Percentiles rank a stretch among this genome's conserved stretches.
These are phyloP conservation scores for Hirundichthys speculiger DNA, from an alignment of 2,113 vertebrate genomes.

Conservation along the genomic window DNA sequence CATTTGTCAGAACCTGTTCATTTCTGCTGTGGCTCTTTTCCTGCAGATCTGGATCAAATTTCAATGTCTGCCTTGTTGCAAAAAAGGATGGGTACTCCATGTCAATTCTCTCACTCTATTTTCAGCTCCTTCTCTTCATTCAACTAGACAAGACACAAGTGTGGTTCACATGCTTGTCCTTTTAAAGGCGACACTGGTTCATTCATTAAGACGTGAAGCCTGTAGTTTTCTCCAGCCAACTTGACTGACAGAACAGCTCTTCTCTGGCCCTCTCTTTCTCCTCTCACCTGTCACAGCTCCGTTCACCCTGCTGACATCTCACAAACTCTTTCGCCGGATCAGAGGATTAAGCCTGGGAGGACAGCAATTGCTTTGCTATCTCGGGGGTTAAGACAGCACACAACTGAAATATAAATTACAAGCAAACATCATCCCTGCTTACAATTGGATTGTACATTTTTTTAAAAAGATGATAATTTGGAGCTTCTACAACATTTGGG, in stretches of 20 bases:
- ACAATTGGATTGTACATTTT: conserved; percentile 28
- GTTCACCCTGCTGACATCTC: conserved; percentile 60
- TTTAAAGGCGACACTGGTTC: conserved; percentile 55
- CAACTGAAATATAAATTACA: conserved; percentile 34
- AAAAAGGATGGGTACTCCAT: conserved; percentile 1
- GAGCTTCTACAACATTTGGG: no score
- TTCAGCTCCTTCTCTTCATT: conserved; percentile 31
- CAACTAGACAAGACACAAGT: conserved; percentile 28
- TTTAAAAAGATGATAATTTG: no score
- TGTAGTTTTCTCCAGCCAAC: conserved; percentile 43
- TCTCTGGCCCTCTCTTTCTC: conserved; percentile 38
- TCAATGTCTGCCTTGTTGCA: conserved; percentile 9
- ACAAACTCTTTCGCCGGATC: conserved; percentile 60
- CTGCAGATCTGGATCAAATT: conserved; percentile 10
- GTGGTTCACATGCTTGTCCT: conserved; percentile 49
- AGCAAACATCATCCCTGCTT: conserved; percentile 3
- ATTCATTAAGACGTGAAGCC: conserved; percentile 58
- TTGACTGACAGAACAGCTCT: conserved; percentile 60
- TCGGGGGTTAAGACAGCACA: conserved; percentile 41
- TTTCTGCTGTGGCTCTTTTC: background rate
- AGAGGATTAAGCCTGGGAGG: conserved; percentile 60
- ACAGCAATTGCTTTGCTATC: conserved; percentile 55
- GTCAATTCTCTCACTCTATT: conserved; percentile 1
- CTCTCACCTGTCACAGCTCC: conserved; percentile 55
- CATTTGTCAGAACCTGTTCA: no score